phyloP scores from a whole-genome alignment of 2,888 invertebrate genomes.

The Embidobia sp. region DNA sequence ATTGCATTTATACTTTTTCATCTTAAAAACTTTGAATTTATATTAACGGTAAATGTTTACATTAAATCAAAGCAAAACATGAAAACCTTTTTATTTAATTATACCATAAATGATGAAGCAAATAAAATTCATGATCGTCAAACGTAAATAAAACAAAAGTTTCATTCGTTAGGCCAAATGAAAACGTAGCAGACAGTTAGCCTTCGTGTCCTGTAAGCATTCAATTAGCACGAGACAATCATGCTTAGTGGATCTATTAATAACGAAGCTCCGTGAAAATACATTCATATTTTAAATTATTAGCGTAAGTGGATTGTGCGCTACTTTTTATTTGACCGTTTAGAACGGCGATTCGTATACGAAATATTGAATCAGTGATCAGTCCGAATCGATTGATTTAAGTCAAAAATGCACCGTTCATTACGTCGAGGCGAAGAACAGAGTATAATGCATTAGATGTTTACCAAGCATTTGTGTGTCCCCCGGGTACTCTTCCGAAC shows the following conservation, averaged over 20 bases:
- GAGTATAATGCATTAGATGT: conserved; percentile 45
- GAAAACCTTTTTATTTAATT: too few relatives aligned
- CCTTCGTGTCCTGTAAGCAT: conserved; percentile 60
- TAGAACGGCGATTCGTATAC: too few relatives aligned
- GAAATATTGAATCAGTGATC: too few relatives aligned
- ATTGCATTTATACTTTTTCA: too few relatives aligned
- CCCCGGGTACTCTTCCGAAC: conserved; percentile 85
- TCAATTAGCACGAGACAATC: conserved; percentile 74
- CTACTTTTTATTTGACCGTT: conserved; percentile 49
- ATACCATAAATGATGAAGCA: too few relatives aligned
- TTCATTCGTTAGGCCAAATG: conserved; percentile 65
- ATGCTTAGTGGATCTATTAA: conserved; percentile 72
- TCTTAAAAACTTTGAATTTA: too few relatives aligned
- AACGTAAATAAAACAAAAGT: conserved; percentile 21
- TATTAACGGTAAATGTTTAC: too few relatives aligned
- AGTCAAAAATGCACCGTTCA: too few relatives aligned
- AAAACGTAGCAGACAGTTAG: conserved; percentile 70
- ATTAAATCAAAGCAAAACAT: too few relatives aligned
- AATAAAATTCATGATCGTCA: neutral
- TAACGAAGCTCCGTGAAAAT: conserved; percentile 66
- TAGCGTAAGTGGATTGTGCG: conserved; percentile 59
- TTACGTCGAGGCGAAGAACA: neutral
- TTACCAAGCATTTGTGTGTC: conserved; percentile 86
- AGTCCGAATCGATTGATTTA: too few relatives aligned
- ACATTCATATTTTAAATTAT: conserved; percentile 67